These are phyloP conservation scores for Portevinia maculata DNA, from an alignment of 2,888 invertebrate genomes.

Conservation along the genomic window DNA sequence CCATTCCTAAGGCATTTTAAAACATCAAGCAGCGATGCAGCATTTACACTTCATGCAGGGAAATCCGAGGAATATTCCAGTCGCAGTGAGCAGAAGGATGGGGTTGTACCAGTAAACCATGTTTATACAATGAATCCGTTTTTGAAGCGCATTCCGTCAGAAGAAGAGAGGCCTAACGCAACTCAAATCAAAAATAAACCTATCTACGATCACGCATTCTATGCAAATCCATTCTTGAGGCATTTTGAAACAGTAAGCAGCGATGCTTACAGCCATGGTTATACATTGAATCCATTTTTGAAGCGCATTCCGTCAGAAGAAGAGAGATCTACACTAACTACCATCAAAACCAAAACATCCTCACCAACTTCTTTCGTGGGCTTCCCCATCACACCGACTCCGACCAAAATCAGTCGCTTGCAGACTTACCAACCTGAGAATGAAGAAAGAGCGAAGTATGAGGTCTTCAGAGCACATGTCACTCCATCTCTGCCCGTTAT, in stretches of 20 bases:
- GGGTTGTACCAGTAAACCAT: constrained; percentile 42
- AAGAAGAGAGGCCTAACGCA: not conserved
- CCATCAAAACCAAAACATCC: constrained; percentile 14
- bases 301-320: constrained; percentile 14
- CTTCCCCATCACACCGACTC: constrained; percentile 53
- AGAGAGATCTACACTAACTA: constrained; percentile 1
- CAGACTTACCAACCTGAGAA: constrained; percentile 25
- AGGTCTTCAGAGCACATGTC: constrained; percentile 33
- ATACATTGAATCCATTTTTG: constrained; percentile 72
- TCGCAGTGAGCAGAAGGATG: constrained; percentile 23
- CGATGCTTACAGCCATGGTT: constrained; percentile 42
- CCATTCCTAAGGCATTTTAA: constrained; percentile 53
- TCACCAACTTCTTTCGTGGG: constrained; percentile 37
- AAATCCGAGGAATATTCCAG: not conserved
- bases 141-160: constrained; percentile 32
- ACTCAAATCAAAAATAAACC: constrained; percentile 20
- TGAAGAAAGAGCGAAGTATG: constrained; percentile 50
- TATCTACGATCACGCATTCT: constrained; percentile 29
- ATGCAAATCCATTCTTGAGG: constrained; percentile 47
- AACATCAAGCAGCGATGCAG: not conserved
- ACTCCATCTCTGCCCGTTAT: not conserved
- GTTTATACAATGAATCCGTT: constrained; percentile 72
- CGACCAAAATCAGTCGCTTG: constrained; percentile 4
- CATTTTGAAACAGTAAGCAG: constrained; percentile 15
- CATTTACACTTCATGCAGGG: not conserved